These are phyloP conservation scores for Agrotis clavis DNA, from an alignment of 2,888 invertebrate species.

Conservation along the genomic window DNA sequence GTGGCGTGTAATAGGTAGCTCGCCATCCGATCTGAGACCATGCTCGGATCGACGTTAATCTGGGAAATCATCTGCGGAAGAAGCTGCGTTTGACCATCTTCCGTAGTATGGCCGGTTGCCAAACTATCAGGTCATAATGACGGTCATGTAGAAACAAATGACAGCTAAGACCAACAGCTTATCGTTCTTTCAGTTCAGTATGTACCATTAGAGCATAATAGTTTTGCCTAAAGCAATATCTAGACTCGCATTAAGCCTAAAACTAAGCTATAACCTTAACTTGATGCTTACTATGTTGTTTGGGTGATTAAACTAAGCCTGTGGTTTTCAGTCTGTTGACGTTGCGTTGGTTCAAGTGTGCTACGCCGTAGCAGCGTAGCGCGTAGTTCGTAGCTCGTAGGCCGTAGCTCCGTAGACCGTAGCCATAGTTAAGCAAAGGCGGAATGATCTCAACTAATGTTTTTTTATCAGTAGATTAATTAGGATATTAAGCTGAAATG, in stretches of 20 bases:
- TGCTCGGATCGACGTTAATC: too few relatives aligned
- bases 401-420: constrained; percentile 19
- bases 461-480: neutral
- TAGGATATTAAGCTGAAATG: neutral
- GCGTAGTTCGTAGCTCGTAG: constrained; percentile 22
- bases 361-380: constrained; percentile 48
- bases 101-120: too few relatives aligned
- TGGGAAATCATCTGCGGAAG: too few relatives aligned
- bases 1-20: too few relatives aligned
- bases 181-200: too few relatives aligned
- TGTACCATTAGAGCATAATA: neutral
- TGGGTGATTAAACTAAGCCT: constrained; percentile 24
- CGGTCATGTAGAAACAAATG: neutral
- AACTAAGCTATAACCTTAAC: neutral
- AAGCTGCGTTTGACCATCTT: too few relatives aligned
- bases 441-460: neutral
- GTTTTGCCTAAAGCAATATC: neutral
- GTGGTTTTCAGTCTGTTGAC: constrained; percentile 23
- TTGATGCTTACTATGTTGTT: constrained; percentile 5
- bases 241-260: neutral
- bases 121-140: too few relatives aligned
- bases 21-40: too few relatives aligned
- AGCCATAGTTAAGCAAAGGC: too few relatives aligned
- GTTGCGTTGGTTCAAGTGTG: constrained; percentile 4
- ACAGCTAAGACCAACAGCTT: neutral